phyloP scores from a whole-genome alignment of 2,797 vertebrate species.

The Oophaga sylvatica region DNA sequence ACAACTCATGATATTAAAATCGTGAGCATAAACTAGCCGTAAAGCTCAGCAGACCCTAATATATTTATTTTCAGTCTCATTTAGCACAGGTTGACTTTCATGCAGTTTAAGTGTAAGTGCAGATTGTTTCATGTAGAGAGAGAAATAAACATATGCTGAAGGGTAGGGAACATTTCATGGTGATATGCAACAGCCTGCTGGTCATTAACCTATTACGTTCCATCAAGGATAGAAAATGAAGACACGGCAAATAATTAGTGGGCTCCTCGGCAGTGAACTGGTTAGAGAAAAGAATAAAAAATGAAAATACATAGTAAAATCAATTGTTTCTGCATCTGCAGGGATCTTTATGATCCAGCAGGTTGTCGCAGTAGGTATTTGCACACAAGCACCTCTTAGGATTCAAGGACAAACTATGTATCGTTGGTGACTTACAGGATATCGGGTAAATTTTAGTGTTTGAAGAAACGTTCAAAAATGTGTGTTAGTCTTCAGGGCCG shows the following conservation, averaged over 20 bases:
- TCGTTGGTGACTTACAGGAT: neutral
- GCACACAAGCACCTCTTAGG: neutral
- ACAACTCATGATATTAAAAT: conserved; percentile 41
- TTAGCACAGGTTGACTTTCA: conserved; percentile 58
- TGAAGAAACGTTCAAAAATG: no score
- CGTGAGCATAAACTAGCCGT: conserved; percentile 32
- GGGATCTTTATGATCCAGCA: conserved; percentile 26
- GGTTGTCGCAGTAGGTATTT: neutral
- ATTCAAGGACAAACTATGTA: neutral
- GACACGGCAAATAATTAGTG: neutral
- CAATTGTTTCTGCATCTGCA: conserved; percentile 13
- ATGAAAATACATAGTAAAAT: conserved; percentile 14
- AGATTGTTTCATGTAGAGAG: conserved; percentile 48
- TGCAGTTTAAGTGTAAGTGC: conserved; percentile 54
- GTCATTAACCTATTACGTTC: conserved; percentile 27
- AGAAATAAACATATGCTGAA: conserved; percentile 58
- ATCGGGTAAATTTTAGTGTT: no score
- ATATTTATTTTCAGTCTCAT: conserved; percentile 59
- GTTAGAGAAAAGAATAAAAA: conserved; percentile 19
- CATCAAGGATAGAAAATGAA: neutral
- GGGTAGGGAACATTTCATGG: conserved; percentile 23
- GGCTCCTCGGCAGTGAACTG: neutral
- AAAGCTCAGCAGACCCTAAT: conserved; percentile 57
- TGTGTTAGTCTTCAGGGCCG: no score
- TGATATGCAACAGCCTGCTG: conserved; percentile 31